These are phyloP conservation scores for Takifugu flavidus DNA, from an alignment of 2,113 vertebrate species.

Conservation along the genomic window DNA sequence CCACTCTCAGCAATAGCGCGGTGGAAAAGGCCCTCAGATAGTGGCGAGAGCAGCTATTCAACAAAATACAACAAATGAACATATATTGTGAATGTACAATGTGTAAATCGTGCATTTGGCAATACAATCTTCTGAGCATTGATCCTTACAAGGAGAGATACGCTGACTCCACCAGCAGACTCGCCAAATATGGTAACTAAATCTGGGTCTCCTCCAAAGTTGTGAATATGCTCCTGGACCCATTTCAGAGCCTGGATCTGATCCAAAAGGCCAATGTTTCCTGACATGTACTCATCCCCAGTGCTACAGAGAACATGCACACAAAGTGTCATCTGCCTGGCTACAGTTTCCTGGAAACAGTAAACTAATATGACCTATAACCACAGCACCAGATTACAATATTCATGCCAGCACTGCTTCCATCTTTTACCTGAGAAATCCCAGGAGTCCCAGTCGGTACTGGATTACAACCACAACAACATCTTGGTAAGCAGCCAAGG, in stretches of 20 bases:
- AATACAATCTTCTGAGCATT: not conserved
- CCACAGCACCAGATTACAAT: not conserved
- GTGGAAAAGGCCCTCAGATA: conserved; percentile 78
- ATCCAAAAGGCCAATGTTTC: conserved; percentile 86
- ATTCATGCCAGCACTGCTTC: not conserved
- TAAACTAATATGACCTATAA: too few species aligned
- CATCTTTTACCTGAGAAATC: conserved; percentile 79
- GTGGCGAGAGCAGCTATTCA: conserved; percentile 78
- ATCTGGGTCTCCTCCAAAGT: conserved; percentile 83
- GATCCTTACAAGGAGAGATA: conserved; percentile 77
- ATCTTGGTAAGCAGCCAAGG: conserved; percentile 78
- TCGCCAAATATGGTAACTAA: conserved; percentile 86
- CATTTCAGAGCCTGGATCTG: conserved; percentile 85
- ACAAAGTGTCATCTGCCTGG: not conserved
- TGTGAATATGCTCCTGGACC: conserved; percentile 84
- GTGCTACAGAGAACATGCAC: conserved; percentile 73
- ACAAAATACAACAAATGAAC: not conserved
- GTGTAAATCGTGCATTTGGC: not conserved
- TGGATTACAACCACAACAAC: conserved; percentile 84
- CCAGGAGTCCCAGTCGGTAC: conserved; percentile 80
- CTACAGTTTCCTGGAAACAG: not conserved
- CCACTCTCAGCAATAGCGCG: conserved; percentile 84
- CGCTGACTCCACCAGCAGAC: conserved; percentile 84
- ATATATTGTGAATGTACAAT: not conserved
- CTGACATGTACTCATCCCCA: conserved; percentile 77